Conservation (phyloP, 2,888 invertebrate species). For the Clanis bilineata region DNA sequence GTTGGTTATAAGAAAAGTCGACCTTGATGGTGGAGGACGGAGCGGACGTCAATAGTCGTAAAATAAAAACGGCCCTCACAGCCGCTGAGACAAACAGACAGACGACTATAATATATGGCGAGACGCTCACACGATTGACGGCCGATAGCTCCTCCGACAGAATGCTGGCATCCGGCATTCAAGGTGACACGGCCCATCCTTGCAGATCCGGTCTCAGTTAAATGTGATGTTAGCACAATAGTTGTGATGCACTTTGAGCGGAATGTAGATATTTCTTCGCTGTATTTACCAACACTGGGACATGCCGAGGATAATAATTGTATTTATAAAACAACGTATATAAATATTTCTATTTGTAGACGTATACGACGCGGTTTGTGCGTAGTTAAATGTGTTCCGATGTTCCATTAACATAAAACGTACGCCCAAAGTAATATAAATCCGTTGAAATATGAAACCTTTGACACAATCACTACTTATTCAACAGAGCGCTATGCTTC, state of each 20-base stretch:
- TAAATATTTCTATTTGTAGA: background rate
- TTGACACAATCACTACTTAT: slow-evolving; percentile 43
- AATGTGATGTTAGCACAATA: slow-evolving; percentile 38
- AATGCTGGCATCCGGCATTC: slow-evolving; percentile 75
- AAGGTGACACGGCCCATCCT: slow-evolving; percentile 78
- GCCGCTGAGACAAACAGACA: slow-evolving; percentile 68
- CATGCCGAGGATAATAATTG: slow-evolving; percentile 1
- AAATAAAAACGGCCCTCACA: slow-evolving; percentile 70
- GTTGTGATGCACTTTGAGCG: slow-evolving; percentile 16
- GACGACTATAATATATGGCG: slow-evolving; percentile 67
- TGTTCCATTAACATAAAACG: background rate
- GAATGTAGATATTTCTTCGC: slow-evolving; percentile 12
- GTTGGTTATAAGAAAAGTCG: slow-evolving; percentile 52
- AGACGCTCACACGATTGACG: slow-evolving; percentile 76
- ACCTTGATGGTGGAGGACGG: slow-evolving; percentile 69
- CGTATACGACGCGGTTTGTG: background rate
- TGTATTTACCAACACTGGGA: slow-evolving; percentile 11
- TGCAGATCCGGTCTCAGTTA: slow-evolving; percentile 64
- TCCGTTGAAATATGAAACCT: slow-evolving; percentile 26
- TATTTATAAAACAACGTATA: background rate
- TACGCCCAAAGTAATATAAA: background rate
- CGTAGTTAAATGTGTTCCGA: background rate
- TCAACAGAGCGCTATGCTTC: slow-evolving; percentile 36
- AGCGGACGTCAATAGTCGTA: slow-evolving; percentile 76
- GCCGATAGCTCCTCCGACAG: slow-evolving; percentile 73